Conservation (phyloP, 1,140 invertebrate species). For the Diachasmimorpha longicaudata region DNA sequence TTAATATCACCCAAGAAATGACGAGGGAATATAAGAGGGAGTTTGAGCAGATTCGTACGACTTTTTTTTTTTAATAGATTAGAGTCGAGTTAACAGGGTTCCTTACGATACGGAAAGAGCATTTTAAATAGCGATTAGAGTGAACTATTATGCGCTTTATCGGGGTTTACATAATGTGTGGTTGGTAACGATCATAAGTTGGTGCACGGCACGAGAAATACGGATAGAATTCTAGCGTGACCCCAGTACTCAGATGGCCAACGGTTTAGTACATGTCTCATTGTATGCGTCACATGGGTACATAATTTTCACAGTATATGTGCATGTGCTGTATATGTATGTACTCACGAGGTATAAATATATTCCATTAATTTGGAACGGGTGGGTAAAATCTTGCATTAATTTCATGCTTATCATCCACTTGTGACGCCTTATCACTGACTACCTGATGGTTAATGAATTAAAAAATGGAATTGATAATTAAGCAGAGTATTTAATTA, state of each 20-base stretch:
- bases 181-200: conserved; percentile 48
- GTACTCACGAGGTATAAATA: neutral
- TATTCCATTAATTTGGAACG: neutral
- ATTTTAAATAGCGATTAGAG: conserved; percentile 52
- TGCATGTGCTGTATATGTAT: conserved; percentile 5
- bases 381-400: neutral
- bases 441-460: neutral
- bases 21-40: neutral
- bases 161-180: conserved; percentile 45
- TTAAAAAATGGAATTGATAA: neutral
- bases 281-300: neutral
- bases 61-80: neutral
- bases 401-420: neutral
- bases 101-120: conserved; percentile 37
- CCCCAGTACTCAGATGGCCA: neutral
- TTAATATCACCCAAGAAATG: neutral
- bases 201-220: conserved; percentile 29
- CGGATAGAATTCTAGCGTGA: conserved; percentile 5
- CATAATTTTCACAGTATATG: neutral
- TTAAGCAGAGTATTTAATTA: neutral
- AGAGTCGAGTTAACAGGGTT: conserved; percentile 28
- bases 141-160: conserved; percentile 45
- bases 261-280: conserved; percentile 6
- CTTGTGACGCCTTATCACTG: neutral
- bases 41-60: neutral